These are phyloP conservation scores for Drosophila lacteicornis DNA, from an alignment of 1,140 invertebrate genomes.

Conservation along the genomic window DNA sequence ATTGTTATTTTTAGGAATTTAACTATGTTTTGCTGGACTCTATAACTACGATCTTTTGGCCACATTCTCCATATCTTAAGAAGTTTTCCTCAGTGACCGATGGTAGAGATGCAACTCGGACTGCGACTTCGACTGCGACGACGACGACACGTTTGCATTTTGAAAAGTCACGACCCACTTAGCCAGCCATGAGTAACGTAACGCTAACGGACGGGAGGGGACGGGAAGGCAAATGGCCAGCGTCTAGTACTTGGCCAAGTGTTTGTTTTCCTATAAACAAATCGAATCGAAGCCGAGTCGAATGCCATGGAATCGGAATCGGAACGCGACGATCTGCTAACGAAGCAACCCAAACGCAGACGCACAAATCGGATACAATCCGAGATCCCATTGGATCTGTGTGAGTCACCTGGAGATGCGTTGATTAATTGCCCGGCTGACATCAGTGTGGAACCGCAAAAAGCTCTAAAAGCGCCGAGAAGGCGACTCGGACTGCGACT, in stretches of 20 bases:
- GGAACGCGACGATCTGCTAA: slow-evolving; percentile 53
- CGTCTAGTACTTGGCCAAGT: slow-evolving; percentile 63
- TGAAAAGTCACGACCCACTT: slow-evolving; percentile 83
- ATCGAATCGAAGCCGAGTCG: slow-evolving; percentile 56
- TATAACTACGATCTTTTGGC: not conserved
- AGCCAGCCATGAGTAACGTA: slow-evolving; percentile 80
- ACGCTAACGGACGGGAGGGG: slow-evolving; percentile 12
- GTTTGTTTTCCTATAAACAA: slow-evolving; percentile 79
- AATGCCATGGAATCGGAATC: slow-evolving; percentile 44
- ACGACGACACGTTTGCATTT: slow-evolving; percentile 79
- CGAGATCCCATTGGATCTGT: slow-evolving; percentile 10
- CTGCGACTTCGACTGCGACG: slow-evolving; percentile 59
- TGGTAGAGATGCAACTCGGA: slow-evolving; percentile 51
- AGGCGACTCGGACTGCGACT: slow-evolving; percentile 8
- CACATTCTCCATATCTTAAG: not conserved
- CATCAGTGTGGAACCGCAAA: slow-evolving; percentile 70
- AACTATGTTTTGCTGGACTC: not conserved
- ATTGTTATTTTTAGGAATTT: fast-evolving
- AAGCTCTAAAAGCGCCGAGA: slow-evolving; percentile 63
- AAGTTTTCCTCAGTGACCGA: slow-evolving; percentile 29
- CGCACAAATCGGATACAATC: slow-evolving; percentile 42
- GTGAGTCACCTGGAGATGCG: slow-evolving; percentile 67
- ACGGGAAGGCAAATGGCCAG: slow-evolving; percentile 56
- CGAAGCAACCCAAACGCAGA: slow-evolving; percentile 38
- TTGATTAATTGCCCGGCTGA: slow-evolving; percentile 79